Conservation (phyloP, 2,797 vertebrate species). For the Sitta carolinensis region DNA sequence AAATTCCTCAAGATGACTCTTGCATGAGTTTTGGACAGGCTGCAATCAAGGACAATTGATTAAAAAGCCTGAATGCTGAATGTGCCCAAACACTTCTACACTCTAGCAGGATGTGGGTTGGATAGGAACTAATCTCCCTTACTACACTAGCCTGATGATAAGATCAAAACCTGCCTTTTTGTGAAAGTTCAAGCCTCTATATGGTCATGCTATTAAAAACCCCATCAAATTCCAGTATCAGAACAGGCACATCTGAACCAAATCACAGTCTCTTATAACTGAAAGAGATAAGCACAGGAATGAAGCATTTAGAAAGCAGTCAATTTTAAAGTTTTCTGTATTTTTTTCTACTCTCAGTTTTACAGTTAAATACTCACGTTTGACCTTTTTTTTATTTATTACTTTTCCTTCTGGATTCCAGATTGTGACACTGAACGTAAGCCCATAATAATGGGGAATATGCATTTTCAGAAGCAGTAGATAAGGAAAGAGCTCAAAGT, state of each 20-base stretch:
- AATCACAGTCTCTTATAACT: not conserved
- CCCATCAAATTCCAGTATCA: not conserved
- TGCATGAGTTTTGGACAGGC: not conserved
- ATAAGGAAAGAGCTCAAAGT: not conserved
- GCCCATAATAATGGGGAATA: not conserved
- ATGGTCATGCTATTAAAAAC: not conserved
- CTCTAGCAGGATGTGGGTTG: not conserved
- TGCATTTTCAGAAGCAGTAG: not conserved
- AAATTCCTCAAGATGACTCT: not conserved
- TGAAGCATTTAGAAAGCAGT: not conserved
- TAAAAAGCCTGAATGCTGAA: not conserved
- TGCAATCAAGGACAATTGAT: constrained; percentile 2
- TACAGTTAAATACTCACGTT: not conserved
- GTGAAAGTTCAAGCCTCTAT: not conserved
- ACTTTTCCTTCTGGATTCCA: not conserved
- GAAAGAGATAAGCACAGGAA: not conserved
- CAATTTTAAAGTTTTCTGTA: not conserved
- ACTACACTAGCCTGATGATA: not conserved
- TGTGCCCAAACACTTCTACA: not conserved
- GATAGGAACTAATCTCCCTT: not conserved
- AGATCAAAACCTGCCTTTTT: not conserved
- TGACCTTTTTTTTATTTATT: not conserved
- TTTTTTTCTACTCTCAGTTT: not conserved
- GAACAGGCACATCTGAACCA: constrained; percentile 1
- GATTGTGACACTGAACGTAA: not conserved